Conservation (phyloP, 2,113 vertebrate species). For the Gasterosteus nipponicus region DNA sequence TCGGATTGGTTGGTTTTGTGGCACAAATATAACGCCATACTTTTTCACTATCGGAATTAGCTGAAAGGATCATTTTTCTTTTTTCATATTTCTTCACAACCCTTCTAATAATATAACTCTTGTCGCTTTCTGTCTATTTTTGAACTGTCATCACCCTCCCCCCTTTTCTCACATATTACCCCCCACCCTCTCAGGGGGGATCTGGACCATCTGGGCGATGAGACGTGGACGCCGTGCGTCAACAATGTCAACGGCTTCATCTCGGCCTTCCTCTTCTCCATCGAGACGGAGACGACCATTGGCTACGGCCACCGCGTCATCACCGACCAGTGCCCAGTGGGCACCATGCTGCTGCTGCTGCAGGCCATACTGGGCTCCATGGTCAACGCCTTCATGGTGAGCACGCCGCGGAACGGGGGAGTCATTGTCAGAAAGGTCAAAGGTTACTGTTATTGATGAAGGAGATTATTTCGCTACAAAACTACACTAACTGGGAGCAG, state of each 20-base stretch:
- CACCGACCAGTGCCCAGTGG: slow-evolving; percentile 95
- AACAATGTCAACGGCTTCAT: slow-evolving; percentile 97
- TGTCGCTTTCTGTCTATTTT: slow-evolving; percentile 46
- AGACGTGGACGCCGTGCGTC: slow-evolving; percentile 93
- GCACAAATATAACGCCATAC: too few relatives aligned
- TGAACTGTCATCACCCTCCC: slow-evolving; percentile 27
- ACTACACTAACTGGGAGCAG: slow-evolving; percentile 21
- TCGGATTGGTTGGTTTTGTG: too few relatives aligned
- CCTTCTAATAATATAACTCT: slow-evolving; percentile 57
- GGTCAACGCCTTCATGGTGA: slow-evolving; percentile 98
- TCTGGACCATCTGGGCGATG: slow-evolving; percentile 94
- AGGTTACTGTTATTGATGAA: not conserved
- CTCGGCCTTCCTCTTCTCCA: slow-evolving; percentile 97
- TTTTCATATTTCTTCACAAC: slow-evolving; percentile 30
- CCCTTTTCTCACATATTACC: slow-evolving; percentile 29
- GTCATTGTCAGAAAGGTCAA: not conserved
- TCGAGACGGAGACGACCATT: slow-evolving; percentile 96
- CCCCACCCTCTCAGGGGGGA: slow-evolving; percentile 81
- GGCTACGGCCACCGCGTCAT: slow-evolving; percentile 96
- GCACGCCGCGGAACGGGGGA: slow-evolving; percentile 51
- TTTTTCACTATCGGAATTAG: slow-evolving; percentile 20
- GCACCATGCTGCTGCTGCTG: slow-evolving; percentile 92
- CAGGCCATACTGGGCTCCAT: slow-evolving; percentile 97
- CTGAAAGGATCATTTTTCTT: not conserved
- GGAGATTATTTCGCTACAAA: not conserved